Conservation (phyloP, 2,797 vertebrate species). For the Catharus ustulatus region DNA sequence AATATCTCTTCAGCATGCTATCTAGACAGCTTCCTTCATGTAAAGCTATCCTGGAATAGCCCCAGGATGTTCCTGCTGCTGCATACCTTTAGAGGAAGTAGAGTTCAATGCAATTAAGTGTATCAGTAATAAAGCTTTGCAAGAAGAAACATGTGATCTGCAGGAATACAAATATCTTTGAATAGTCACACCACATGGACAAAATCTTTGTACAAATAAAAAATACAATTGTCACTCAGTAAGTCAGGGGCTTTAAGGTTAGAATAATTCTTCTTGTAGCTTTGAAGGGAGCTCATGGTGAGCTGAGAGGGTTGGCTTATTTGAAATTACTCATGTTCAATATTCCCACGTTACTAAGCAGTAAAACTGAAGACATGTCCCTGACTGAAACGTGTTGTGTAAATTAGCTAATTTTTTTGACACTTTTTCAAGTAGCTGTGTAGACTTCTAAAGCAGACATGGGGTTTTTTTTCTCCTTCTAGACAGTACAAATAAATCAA, state of each 20-base stretch:
- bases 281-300: neutral
- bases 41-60: neutral
- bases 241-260: neutral
- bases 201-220: neutral
- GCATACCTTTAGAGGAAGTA: neutral
- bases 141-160: neutral
- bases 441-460: neutral
- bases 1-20: conserved; percentile 1
- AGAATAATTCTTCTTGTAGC: neutral
- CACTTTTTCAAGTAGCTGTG: neutral
- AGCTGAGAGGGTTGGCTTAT: neutral
- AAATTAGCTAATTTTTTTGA: neutral
- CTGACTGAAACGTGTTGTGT: neutral
- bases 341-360: neutral
- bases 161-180: neutral
- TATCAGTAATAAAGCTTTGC: neutral
- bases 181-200: neutral
- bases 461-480: neutral
- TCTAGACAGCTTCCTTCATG: neutral
- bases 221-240: neutral
- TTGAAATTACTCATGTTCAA: neutral
- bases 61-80: neutral
- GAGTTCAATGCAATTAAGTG: neutral
- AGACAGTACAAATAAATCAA: neutral
- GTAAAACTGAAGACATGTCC: neutral